Conservation (phyloP, 2,888 invertebrate species). For the Lordiphosa fenestrarum region DNA sequence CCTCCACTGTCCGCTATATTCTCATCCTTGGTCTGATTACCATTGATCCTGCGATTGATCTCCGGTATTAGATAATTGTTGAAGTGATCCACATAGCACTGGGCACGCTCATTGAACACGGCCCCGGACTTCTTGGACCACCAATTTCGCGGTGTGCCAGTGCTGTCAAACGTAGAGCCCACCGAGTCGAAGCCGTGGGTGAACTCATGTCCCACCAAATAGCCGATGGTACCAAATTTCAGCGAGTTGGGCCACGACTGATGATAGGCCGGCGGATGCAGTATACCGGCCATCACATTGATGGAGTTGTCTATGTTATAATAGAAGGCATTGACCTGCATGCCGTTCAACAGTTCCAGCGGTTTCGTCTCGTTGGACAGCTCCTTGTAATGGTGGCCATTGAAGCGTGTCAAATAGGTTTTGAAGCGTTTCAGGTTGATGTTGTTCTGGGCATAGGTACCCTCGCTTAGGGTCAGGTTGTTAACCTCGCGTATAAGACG, state of each 20-base stretch:
- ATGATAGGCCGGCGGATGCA: constrained; percentile 74
- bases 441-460: constrained; percentile 55
- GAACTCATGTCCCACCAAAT: constrained; percentile 76
- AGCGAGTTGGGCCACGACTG: constrained; percentile 70
- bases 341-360: constrained; percentile 57
- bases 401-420: constrained; percentile 56
- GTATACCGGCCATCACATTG: constrained; percentile 74
- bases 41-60: constrained; percentile 73
- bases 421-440: constrained; percentile 60
- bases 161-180: constrained; percentile 64
- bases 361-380: constrained; percentile 59
- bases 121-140: constrained; percentile 68
- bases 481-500: constrained; percentile 57
- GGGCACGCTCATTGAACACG: constrained; percentile 65
- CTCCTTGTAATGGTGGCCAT: constrained; percentile 47
- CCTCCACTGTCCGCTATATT: constrained; percentile 78
- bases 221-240: constrained; percentile 76
- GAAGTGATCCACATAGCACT: constrained; percentile 72
- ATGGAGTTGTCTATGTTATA: constrained; percentile 76
- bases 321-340: constrained; percentile 77
- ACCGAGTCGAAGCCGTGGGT: constrained; percentile 76
- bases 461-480: constrained; percentile 51
- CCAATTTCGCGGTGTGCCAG: constrained; percentile 59
- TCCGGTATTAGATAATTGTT: constrained; percentile 70
- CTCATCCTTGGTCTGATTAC: constrained; percentile 71